Conservation (phyloP, 2,888 invertebrate species). For the Ceramica pisi region DNA sequence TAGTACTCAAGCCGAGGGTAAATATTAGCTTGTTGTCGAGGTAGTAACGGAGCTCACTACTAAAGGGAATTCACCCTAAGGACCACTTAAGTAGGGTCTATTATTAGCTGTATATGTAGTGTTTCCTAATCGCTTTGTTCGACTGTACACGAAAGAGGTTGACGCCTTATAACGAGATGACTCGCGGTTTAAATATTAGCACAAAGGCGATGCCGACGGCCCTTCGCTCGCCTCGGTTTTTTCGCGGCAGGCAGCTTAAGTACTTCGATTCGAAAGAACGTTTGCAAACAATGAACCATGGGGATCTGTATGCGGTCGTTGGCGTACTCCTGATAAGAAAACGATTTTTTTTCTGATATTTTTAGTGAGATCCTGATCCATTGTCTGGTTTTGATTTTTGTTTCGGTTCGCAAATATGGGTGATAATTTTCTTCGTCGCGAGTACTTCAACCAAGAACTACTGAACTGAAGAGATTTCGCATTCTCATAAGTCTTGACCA, state of each 20-base stretch:
- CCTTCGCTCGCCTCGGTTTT: conserved; percentile 57
- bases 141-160: conserved; percentile 68
- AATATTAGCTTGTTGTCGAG: not conserved
- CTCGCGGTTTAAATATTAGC: conserved; percentile 77
- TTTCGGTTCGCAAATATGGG: too few species aligned
- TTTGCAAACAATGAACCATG: conserved; percentile 64
- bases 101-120: not conserved
- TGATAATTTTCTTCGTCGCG: too few species aligned
- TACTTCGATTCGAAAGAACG: conserved; percentile 65
- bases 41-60: not conserved
- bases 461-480: too few species aligned
- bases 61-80: not conserved
- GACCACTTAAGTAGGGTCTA: not conserved
- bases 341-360: conserved; percentile 21
- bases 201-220: conserved; percentile 60
- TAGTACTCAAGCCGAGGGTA: not conserved
- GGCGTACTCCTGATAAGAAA: conserved; percentile 55
- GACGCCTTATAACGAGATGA: conserved; percentile 78
- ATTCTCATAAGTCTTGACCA: too few species aligned
- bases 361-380: conserved; percentile 2
- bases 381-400: conserved; percentile 13
- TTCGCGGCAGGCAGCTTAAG: conserved; percentile 59
- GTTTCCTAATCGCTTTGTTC: not conserved
- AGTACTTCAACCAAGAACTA: too few species aligned
- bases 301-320: conserved; percentile 58